phyloP scores from a whole-genome alignment of 2,888 invertebrate species.

The Pemphredon lugubris region DNA sequence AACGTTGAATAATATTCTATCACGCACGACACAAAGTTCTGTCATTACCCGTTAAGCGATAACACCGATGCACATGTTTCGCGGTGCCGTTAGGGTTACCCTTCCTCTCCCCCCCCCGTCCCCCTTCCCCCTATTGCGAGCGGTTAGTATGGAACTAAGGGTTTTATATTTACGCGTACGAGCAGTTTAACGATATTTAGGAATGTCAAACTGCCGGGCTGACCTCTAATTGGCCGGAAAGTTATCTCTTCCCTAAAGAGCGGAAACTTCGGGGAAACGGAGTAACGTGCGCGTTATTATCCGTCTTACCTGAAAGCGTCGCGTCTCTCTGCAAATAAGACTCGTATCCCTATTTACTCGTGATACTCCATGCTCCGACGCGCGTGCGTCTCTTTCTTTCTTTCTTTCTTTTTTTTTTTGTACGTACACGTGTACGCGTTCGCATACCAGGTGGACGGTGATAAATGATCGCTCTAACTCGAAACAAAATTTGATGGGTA shows the following conservation, averaged over 20 bases:
- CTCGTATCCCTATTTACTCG: slow-evolving; percentile 43
- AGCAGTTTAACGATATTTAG: slow-evolving; percentile 54
- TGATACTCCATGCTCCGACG: slow-evolving; percentile 39
- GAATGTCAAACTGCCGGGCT: slow-evolving; percentile 35
- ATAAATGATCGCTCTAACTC: slow-evolving; percentile 11
- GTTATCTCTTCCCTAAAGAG: slow-evolving; percentile 36
- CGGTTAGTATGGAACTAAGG: slow-evolving; percentile 47
- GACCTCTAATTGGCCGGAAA: slow-evolving; percentile 49
- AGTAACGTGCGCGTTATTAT: slow-evolving; percentile 40
- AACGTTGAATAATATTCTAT: slow-evolving; percentile 27
- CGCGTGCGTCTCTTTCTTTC: not conserved
- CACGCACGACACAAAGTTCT: not conserved
- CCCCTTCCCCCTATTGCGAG: not conserved
- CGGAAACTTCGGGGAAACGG: slow-evolving; percentile 32
- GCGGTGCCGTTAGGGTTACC: slow-evolving; percentile 21
- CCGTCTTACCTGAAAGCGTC: slow-evolving; percentile 46
- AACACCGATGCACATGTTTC: slow-evolving; percentile 54
- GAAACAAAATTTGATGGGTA: not conserved
- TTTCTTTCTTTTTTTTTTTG: not conserved
- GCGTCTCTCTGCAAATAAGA: slow-evolving; percentile 33
- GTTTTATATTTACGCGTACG: slow-evolving; percentile 10
- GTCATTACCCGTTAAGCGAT: slow-evolving; percentile 49
- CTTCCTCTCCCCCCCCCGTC: not conserved
- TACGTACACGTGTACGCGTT: not conserved
- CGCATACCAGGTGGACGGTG: slow-evolving; percentile 3